These are phyloP conservation scores for Cryptophagus acutangulus DNA, from an alignment of 2,888 invertebrate species.

Conservation along the genomic window DNA sequence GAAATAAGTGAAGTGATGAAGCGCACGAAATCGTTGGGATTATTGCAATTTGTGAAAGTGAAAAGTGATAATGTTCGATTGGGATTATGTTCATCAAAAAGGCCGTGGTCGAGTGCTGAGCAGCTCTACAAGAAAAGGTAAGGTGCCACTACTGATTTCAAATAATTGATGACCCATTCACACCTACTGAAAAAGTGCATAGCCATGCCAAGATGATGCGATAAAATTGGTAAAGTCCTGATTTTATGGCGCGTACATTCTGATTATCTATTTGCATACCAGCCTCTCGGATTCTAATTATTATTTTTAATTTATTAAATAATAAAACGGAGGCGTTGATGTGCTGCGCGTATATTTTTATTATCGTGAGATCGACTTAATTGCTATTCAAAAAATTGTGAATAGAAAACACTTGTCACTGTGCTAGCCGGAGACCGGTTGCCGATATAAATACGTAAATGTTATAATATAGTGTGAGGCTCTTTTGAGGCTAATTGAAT, in stretches of 20 bases:
- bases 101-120: conserved; percentile 23
- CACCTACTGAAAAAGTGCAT: conserved; percentile 11
- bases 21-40: conserved; percentile 24
- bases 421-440: conserved; percentile 13
- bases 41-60: conserved; percentile 21
- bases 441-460: too few relatives aligned
- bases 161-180: conserved; percentile 7
- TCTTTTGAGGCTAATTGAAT: conserved; percentile 27
- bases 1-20: too few relatives aligned
- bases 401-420: conserved; percentile 28
- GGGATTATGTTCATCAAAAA: conserved; percentile 9
- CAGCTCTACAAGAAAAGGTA: conserved; percentile 26
- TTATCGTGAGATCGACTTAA: conserved; percentile 16
- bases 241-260: conserved; percentile 1
- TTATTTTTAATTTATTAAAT: conserved; percentile 7
- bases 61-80: conserved; percentile 14
- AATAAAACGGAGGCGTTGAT: background rate
- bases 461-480: too few relatives aligned
- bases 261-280: background rate
- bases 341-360: conserved; percentile 6
- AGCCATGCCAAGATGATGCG: conserved; percentile 3
- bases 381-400: conserved; percentile 25
- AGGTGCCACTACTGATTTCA: conserved; percentile 3
- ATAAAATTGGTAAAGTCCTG: conserved; percentile 4
- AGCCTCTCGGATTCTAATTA: too few relatives aligned